Percentiles rank a stretch among this genome's conserved stretches.
Evolutionary conservation across 2,113 vertebrate genomes (phyloP).

Genomic region (Platysternon megacephalum): DNA sequence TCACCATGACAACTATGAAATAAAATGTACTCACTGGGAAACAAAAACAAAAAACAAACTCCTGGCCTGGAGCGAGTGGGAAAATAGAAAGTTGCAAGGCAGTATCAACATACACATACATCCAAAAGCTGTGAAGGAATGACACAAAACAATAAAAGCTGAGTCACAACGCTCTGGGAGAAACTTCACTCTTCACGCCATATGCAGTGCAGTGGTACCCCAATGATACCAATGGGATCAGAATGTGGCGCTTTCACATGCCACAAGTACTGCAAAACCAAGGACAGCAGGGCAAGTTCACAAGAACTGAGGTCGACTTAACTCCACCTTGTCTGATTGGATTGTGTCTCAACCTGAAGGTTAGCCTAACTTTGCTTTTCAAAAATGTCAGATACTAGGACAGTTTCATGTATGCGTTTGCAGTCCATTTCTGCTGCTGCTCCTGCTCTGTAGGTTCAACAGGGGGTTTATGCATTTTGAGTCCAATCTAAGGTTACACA

Average conservation of each 20-base stretch:
- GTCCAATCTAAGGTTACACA: background rate
- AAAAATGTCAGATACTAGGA: background rate
- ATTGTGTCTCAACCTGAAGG: background rate
- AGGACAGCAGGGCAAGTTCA: background rate
- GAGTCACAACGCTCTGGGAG: background rate
- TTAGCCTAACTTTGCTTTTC: slow-evolving; percentile 5
- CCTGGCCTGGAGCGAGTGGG: background rate
- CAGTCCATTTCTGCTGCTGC: background rate
- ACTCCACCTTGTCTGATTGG: background rate
- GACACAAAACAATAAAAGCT: slow-evolving; percentile 10
- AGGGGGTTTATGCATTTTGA: background rate
- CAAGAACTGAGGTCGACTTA: slow-evolving; percentile 23
- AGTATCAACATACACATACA: background rate
- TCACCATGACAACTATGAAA: background rate
- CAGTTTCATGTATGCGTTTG: slow-evolving; percentile 30
- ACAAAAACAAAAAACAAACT: background rate
- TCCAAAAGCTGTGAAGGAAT: background rate
- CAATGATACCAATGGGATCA: slow-evolving; percentile 1
- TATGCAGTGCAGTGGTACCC: background rate
- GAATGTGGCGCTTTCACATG: background rate
- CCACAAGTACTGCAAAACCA: background rate
- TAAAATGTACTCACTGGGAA: background rate
- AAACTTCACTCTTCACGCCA: background rate
- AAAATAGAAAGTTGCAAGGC: background rate
- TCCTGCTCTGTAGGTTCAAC: background rate